Evolutionary conservation across 2,888 invertebrate species (phyloP).

Genomic region (Venusia cambrica): DNA sequence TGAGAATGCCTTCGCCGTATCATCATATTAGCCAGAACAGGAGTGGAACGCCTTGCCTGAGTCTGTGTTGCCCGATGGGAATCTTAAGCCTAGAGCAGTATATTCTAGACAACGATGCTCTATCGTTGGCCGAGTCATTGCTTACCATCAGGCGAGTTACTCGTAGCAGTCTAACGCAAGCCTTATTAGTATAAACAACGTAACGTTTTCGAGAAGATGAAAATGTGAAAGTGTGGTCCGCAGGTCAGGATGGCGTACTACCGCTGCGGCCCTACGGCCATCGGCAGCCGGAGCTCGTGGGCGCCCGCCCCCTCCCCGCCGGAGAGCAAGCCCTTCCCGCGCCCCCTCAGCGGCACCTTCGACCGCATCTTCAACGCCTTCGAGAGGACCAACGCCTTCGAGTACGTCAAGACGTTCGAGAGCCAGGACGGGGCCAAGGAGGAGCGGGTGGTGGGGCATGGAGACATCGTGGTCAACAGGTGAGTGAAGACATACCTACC

Average conservation of each 20-base stretch:
- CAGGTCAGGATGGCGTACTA: slow-evolving; percentile 65
- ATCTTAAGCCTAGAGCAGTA: too few species aligned
- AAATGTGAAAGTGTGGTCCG: slow-evolving; percentile 34
- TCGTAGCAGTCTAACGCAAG: too few species aligned
- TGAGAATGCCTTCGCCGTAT: too few species aligned
- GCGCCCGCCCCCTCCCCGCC: slow-evolving; percentile 73
- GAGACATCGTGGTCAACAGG: slow-evolving; percentile 65
- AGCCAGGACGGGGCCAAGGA: slow-evolving; percentile 33
- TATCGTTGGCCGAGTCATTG: too few species aligned
- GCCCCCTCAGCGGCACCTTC: slow-evolving; percentile 72
- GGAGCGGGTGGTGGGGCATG: slow-evolving; percentile 60
- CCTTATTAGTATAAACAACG: too few species aligned
- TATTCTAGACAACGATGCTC: too few species aligned
- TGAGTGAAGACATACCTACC: neutral
- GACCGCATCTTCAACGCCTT: slow-evolving; percentile 77
- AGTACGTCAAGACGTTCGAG: slow-evolving; percentile 37
- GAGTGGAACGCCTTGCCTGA: too few species aligned
- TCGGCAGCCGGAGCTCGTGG: slow-evolving; percentile 80
- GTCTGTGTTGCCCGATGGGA: too few species aligned
- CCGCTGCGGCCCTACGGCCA: slow-evolving; percentile 70
- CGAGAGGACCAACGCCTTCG: slow-evolving; percentile 75
- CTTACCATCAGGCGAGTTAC: too few species aligned
- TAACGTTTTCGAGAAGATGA: too few species aligned
- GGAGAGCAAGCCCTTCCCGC: slow-evolving; percentile 58
- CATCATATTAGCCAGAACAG: too few species aligned